These are phyloP conservation scores for Epinephelus moara DNA, from an alignment of 2,113 vertebrate genomes.

Conservation along the genomic window DNA sequence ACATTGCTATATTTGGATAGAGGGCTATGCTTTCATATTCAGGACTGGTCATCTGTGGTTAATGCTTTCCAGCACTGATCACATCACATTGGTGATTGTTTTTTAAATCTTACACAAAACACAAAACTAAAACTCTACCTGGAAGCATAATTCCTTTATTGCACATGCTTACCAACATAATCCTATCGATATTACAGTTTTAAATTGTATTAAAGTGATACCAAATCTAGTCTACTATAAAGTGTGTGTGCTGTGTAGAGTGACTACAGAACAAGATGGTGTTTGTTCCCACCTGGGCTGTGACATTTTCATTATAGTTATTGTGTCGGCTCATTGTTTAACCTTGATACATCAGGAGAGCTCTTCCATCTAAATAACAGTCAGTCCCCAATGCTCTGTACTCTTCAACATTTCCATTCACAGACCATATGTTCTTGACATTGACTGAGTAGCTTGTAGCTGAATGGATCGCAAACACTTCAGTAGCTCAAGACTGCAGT, in stretches of 20 bases:
- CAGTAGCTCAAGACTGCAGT: not conserved
- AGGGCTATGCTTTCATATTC: not conserved
- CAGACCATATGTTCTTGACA: conserved; percentile 46
- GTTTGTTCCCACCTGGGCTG: not conserved
- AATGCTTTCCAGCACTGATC: too few species aligned
- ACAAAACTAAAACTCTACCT: not conserved
- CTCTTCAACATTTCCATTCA: conserved; percentile 19
- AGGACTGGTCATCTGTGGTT: conserved; percentile 1
- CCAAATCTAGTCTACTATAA: not conserved
- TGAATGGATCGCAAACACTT: not conserved
- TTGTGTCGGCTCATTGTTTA: conserved; percentile 14
- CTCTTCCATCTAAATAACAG: conserved; percentile 16
- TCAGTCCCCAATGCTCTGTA: not conserved
- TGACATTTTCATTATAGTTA: conserved; percentile 10
- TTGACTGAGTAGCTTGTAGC: not conserved
- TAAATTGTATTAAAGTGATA: not conserved
- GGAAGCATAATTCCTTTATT: not conserved
- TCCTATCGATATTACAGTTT: not conserved
- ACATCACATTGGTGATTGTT: not conserved
- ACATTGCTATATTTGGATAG: not conserved
- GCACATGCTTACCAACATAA: not conserved
- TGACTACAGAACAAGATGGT: not conserved
- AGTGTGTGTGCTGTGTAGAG: not conserved
- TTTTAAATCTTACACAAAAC: not conserved
- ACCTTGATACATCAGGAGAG: conserved; percentile 3